These are phyloP conservation scores for Burhinus oedicnemus DNA, from an alignment of 2,113 vertebrate genomes.

Conservation along the genomic window DNA sequence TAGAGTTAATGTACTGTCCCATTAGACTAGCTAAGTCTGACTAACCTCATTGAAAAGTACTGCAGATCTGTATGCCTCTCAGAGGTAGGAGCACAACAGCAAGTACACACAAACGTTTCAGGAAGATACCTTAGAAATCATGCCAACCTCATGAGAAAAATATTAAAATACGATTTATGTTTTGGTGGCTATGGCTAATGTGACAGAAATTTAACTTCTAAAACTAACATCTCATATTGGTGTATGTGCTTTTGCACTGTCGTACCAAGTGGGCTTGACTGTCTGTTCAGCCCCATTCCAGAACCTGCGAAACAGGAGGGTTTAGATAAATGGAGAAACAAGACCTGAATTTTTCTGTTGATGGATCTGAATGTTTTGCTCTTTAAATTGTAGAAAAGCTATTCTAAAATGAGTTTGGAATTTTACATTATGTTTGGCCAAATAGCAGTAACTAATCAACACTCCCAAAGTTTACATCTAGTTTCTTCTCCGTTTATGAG, in stretches of 20 bases:
- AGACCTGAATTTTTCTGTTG: not conserved
- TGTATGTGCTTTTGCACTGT: not conserved
- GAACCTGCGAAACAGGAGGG: not conserved
- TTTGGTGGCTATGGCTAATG: not conserved
- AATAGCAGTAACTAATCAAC: not conserved
- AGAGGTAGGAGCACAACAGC: not conserved
- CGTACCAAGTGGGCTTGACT: no score
- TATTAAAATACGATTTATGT: not conserved
- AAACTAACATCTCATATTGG: not conserved
- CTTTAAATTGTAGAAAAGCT: not conserved
- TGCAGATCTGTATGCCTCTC: not conserved
- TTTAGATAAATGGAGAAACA: not conserved
- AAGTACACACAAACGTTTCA: not conserved
- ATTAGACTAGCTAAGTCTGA: not conserved
- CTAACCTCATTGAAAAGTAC: not conserved
- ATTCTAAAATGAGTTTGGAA: not conserved
- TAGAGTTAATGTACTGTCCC: not conserved
- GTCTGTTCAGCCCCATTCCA: not conserved
- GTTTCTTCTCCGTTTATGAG: not conserved
- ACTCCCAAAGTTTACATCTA: not conserved
- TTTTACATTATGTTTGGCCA: not conserved
- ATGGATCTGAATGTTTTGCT: not conserved
- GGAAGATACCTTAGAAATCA: not conserved
- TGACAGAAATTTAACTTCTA: not conserved
- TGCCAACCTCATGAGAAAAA: not conserved